Evolutionary conservation across 2,113 vertebrate species (phyloP).

Genomic region (Larimichthys polyactis): DNA sequence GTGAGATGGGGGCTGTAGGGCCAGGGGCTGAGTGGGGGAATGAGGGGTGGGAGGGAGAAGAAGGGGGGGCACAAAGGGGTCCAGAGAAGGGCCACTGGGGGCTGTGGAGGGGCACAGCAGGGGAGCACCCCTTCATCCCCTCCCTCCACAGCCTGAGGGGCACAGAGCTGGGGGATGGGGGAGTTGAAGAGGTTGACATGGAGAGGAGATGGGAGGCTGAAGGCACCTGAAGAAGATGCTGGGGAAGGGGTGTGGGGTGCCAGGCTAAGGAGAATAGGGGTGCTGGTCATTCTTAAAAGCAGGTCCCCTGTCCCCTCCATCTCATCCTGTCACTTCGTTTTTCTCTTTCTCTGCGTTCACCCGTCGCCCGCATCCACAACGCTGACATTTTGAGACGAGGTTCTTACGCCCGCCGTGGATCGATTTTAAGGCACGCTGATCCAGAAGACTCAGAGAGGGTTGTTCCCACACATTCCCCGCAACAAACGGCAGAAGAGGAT

Average conservation of each 20-base stretch:
- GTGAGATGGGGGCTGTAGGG: constrained; percentile 80
- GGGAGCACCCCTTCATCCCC: constrained; percentile 90
- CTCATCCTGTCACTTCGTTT: constrained; percentile 49
- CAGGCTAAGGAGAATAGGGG: constrained; percentile 35
- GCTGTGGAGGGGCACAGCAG: constrained; percentile 89
- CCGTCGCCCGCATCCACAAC: constrained; percentile 20
- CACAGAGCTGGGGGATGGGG: constrained; percentile 73
- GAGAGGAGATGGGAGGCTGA: constrained; percentile 65
- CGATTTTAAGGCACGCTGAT: constrained; percentile 31
- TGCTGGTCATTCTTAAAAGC: constrained; percentile 57
- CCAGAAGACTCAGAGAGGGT: constrained; percentile 17
- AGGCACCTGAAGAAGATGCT: constrained; percentile 80
- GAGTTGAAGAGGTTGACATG: constrained; percentile 61
- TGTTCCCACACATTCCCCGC: constrained; percentile 78
- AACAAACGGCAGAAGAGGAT: constrained; percentile 75
- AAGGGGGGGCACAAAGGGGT: constrained; percentile 91
- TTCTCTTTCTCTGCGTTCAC: constrained; percentile 40
- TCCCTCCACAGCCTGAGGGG: constrained; percentile 83
- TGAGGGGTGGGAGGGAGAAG: constrained; percentile 87
- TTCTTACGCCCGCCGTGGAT: constrained; percentile 11
- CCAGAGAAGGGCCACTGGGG: constrained; percentile 88
- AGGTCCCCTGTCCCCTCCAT: constrained; percentile 55
- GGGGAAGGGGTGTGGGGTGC: constrained; percentile 38
- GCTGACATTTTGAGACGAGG: constrained; percentile 37
- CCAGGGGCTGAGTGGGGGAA: constrained; percentile 88